A percentile compares a stretch with the other conserved stretches of the same genome.
Evolutionary conservation across 2,888 invertebrate species (phyloP).

Genomic region (Orthosia gracilis): DNA sequence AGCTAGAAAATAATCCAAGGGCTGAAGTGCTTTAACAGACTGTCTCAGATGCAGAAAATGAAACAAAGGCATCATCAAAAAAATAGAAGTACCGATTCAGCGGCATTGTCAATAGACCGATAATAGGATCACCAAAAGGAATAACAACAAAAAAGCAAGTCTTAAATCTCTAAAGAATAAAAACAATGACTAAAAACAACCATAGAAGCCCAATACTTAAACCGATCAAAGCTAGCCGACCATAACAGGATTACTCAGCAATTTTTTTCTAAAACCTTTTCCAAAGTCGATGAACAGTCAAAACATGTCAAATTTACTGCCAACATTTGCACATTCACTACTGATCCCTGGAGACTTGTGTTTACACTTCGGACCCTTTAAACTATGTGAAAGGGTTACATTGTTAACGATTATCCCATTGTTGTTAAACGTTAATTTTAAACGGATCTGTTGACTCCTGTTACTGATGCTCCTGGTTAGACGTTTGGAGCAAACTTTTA

Average conservation of each 20-base stretch:
- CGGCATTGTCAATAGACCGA: not conserved
- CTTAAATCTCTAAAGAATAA: not conserved
- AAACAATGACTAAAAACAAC: not conserved
- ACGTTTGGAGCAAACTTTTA: slow-evolving; percentile 14
- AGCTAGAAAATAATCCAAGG: not conserved
- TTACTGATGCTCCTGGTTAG: slow-evolving; percentile 8
- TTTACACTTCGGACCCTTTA: slow-evolving; percentile 70
- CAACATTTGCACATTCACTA: slow-evolving; percentile 79
- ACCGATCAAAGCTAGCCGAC: slow-evolving; percentile 77
- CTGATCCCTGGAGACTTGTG: slow-evolving; percentile 75
- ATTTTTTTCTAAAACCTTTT: slow-evolving; percentile 66
- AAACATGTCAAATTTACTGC: slow-evolving; percentile 86
- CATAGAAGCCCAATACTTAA: slow-evolving; percentile 27
- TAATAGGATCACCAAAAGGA: not conserved
- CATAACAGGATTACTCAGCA: slow-evolving; percentile 82
- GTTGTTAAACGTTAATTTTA: slow-evolving; percentile 67
- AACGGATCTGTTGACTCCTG: slow-evolving; percentile 59
- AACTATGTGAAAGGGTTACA: slow-evolving; percentile 80
- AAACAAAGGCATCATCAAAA: too few species aligned
- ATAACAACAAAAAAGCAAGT: not conserved
- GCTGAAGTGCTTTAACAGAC: not conserved
- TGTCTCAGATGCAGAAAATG: not conserved
- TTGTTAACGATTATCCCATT: slow-evolving; percentile 72
- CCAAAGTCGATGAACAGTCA: slow-evolving; percentile 84
- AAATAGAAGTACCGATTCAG: too few species aligned